These are phyloP conservation scores for Cryptosula pallasiana DNA, from an alignment of 2,888 invertebrate genomes.

Conservation along the genomic window DNA sequence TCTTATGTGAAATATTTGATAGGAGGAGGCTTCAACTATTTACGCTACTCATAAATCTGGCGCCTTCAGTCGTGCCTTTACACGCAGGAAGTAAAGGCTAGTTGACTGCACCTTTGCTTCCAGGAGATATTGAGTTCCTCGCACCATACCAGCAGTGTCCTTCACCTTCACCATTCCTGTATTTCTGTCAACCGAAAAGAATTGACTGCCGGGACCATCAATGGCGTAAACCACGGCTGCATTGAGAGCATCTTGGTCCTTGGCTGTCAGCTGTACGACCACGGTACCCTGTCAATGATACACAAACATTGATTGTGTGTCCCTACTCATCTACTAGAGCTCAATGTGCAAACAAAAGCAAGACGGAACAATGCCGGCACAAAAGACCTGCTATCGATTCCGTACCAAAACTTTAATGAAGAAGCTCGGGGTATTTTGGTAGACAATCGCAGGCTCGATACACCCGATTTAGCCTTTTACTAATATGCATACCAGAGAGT, in stretches of 20 bases:
- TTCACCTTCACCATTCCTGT: constrained; percentile 17
- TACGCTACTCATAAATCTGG: no score
- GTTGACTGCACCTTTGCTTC: constrained; percentile 11
- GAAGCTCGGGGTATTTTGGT: neutral
- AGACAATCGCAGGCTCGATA: no score
- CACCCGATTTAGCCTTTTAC: no score
- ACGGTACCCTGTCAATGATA: constrained; percentile 6
- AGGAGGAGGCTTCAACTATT: no score
- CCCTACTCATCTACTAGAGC: neutral
- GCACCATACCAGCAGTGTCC: neutral
- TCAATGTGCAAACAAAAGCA: no score
- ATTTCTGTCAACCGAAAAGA: neutral
- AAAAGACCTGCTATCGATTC: no score
- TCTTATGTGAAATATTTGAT: no score
- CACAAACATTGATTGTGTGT: neutral
- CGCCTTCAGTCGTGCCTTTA: no score
- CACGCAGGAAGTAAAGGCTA: no score
- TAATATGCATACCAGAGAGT: constrained; percentile 2
- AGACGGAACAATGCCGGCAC: no score
- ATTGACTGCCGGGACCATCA: neutral
- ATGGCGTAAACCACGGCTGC: neutral
- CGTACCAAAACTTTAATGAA: neutral
- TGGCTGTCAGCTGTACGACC: constrained; percentile 1
- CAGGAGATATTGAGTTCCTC: neutral
- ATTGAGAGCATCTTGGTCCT: constrained; percentile 17